Conservation (phyloP, 2,888 invertebrate species). For the Scaeva pyrastri region DNA sequence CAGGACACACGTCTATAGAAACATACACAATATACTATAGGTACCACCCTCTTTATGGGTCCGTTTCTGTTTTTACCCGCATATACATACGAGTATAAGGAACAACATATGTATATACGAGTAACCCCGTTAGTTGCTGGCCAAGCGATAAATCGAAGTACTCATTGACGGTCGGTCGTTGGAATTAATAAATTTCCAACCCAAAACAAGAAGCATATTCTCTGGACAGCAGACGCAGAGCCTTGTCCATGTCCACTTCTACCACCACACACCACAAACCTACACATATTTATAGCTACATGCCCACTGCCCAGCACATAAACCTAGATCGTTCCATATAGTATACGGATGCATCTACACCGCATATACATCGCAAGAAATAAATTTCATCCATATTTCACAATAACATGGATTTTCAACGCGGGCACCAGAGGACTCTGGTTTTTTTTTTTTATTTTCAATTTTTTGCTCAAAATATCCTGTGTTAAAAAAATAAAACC, state of each 20-base stretch:
- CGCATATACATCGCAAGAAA: slow-evolving; percentile 53
- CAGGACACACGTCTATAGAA: slow-evolving; percentile 53
- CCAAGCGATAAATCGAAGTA: slow-evolving; percentile 71
- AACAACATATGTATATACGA: no score
- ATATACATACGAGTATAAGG: no score
- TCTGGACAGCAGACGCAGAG: slow-evolving; percentile 54
- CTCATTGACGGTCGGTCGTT: slow-evolving; percentile 71
- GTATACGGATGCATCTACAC: slow-evolving; percentile 36
- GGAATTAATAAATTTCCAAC: slow-evolving; percentile 72
- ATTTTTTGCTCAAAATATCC: slow-evolving; percentile 2
- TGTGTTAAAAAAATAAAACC: slow-evolving; percentile 34
- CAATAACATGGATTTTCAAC: slow-evolving; percentile 68
- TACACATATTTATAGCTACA: slow-evolving; percentile 16
- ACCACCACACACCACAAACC: slow-evolving; percentile 1
- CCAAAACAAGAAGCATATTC: slow-evolving; percentile 70
- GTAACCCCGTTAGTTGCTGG: slow-evolving; percentile 37
- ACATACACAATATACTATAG: background rate
- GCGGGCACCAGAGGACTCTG: slow-evolving; percentile 12
- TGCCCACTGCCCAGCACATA: no score
- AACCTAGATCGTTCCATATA: background rate
- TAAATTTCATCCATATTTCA: slow-evolving; percentile 75
- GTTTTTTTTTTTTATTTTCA: background rate
- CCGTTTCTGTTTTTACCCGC: background rate
- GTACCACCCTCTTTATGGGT: background rate
- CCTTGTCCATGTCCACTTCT: slow-evolving; percentile 13